A percentile compares a stretch with the other conserved stretches of the same genome.
Evolutionary conservation across 1,140 invertebrate genomes (phyloP).

Genomic region (Sitobion miscanthi): DNA sequence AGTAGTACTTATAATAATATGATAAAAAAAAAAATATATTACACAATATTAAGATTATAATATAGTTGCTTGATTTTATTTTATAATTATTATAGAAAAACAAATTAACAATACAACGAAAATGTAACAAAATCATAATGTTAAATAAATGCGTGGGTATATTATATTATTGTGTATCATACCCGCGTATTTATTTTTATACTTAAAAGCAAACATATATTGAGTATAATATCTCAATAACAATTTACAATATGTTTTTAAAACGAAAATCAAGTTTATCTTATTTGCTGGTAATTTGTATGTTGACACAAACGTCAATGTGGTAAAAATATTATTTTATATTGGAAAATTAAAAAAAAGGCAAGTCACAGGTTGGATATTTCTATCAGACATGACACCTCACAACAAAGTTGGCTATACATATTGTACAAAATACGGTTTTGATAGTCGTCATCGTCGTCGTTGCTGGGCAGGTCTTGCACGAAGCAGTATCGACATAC

Average conservation of each 20-base stretch:
- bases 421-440: neutral
- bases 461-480: neutral
- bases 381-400: neutral
- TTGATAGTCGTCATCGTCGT: neutral
- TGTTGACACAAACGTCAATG: neutral
- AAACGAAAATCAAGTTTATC: neutral
- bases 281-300: neutral
- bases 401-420: neutral
- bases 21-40: neutral
- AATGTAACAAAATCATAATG: neutral
- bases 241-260: neutral
- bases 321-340: neutral
- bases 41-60: neutral
- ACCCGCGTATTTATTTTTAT: too few species aligned
- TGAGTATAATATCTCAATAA: neutral
- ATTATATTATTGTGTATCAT: neutral
- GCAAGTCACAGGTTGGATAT: neutral
- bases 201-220: too few species aligned
- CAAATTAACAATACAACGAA: neutral
- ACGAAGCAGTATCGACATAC: slow-evolving; percentile 25
- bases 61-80: neutral
- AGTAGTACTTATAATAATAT: neutral
- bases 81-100: neutral
- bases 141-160: too few species aligned
- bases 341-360: neutral